Evolutionary conservation across 2,797 vertebrate genomes (phyloP).

Genomic region (Takifugu rubripes): DNA sequence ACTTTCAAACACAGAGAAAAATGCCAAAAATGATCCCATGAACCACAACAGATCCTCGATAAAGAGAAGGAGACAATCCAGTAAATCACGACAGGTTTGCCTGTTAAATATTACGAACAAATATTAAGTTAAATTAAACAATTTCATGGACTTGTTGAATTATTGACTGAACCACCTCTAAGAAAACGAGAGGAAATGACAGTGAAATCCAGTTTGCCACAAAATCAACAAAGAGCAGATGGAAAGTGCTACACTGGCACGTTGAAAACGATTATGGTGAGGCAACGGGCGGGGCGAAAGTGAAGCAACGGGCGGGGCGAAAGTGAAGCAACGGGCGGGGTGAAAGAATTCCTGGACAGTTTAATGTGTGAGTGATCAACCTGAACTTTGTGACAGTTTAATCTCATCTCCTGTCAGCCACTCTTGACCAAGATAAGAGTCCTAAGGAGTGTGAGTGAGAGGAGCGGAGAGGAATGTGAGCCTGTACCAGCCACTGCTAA

Average conservation of each 20-base stretch:
- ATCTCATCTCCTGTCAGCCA: conserved; percentile 32
- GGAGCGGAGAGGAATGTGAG: conserved; percentile 57
- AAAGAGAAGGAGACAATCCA: no score
- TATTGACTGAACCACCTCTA: no score
- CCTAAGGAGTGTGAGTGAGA: conserved; percentile 21
- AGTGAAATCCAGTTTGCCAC: no score
- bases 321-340: background rate
- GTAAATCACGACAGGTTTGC: no score
- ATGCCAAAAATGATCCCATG: no score
- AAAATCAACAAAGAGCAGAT: background rate
- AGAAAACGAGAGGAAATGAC: no score
- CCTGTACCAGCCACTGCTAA: conserved; percentile 8
- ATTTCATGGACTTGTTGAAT: no score
- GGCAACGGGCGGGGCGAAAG: conserved; percentile 5
- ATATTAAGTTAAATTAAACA: no score
- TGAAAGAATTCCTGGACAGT: conserved; percentile 4
- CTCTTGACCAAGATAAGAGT: conserved; percentile 48
- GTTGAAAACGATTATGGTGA: background rate
- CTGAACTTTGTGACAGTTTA: conserved; percentile 41
- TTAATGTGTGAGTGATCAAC: conserved; percentile 9
- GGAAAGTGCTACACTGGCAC: conserved; percentile 1
- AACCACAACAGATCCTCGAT: no score
- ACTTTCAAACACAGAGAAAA: no score
- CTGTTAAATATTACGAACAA: no score
- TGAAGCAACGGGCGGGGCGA: conserved; percentile 3